Evolutionary conservation across 2,888 invertebrate species (phyloP), one percentile per base, ranked within the genome.

Genomic region (Eretmocerus hayati): DNA sequence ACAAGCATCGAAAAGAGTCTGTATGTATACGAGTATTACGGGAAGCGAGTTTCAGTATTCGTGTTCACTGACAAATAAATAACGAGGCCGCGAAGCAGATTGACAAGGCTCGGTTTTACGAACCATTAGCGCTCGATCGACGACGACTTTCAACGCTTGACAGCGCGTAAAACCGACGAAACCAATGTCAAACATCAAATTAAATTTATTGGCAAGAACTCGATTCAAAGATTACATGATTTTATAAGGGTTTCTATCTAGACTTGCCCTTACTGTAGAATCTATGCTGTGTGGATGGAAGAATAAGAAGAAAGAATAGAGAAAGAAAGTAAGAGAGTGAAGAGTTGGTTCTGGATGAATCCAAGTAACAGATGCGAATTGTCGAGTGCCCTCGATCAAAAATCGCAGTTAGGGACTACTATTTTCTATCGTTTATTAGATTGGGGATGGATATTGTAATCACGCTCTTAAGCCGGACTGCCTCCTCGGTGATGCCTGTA

Each of bases 361-460:
- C 8, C 42, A 46, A 45, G 42, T 57, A 58, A 57, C 62, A 62
- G 62, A 60, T 60, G 61, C 57, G 48, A 45, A 45, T 50, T 56
- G 11, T 15, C 36, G 43, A 5, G 37, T 50, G 53, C 11, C 26
- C 60, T 62, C 58, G 57, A 56, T 43, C 54, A 32, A 59, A 56
- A 49, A 26, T 41, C 48, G 20, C 42, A 36, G 31, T 31, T 41
- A 42, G 18, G 30, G 19, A 13, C n/a, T 23, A 19, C 38, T 26
- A 26, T 26, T 26, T 26, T 11, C 54, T 54, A 56, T 57, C 58
- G 57, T 55, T 61, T 59, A 62, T 62, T 61, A 58, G 57, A 57
- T 59, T 50, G 52, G 59, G 61, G 60, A 63, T 61, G 57, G 64
- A 64, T 65, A 64, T 66, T 60, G 63, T 63, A 67, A 69, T 69